phyloP scores from a whole-genome alignment of 2,888 invertebrate genomes.

The Dendrolimus pini region DNA sequence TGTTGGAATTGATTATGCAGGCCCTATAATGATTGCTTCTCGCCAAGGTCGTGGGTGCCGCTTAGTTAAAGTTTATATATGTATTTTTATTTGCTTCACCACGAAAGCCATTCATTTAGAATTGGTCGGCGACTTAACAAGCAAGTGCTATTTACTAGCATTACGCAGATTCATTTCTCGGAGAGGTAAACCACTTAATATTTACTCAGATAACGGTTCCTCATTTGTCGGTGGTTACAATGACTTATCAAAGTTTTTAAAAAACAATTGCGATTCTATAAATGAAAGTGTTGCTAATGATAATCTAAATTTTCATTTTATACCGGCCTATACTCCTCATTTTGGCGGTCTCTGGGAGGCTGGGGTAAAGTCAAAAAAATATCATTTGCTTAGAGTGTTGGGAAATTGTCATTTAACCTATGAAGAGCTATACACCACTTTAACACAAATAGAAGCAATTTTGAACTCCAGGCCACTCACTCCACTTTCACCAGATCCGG shows the following conservation, averaged over 20 bases:
- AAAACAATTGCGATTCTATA: constrained; percentile 4
- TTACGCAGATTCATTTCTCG: no score
- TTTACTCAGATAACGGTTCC: no score
- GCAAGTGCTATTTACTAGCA: no score
- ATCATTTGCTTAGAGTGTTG: constrained; percentile 9
- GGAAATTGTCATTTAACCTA: constrained; percentile 10
- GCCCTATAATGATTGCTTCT: no score
- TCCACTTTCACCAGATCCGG: constrained; percentile 11
- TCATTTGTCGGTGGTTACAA: constrained; percentile 1
- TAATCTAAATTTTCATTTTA: constrained; percentile 9
- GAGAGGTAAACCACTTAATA: no score
- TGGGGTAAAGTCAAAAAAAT: constrained; percentile 3
- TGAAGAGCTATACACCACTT: constrained; percentile 14
- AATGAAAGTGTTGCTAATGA: constrained; percentile 5
- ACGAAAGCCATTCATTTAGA: no score
- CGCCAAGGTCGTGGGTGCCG: no score
- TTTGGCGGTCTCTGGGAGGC: constrained; percentile 4
- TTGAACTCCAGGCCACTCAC: constrained; percentile 16
- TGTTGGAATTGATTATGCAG: no score
- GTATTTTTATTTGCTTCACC: no score
- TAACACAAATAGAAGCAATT: constrained; percentile 15
- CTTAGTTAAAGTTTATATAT: no score
- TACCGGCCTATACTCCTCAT: constrained; percentile 10
- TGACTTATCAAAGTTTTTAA: constrained; percentile 5
- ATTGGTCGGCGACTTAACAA: no score